phyloP scores from a whole-genome alignment of 2,888 invertebrate genomes.

The Melieria crassipennis region DNA sequence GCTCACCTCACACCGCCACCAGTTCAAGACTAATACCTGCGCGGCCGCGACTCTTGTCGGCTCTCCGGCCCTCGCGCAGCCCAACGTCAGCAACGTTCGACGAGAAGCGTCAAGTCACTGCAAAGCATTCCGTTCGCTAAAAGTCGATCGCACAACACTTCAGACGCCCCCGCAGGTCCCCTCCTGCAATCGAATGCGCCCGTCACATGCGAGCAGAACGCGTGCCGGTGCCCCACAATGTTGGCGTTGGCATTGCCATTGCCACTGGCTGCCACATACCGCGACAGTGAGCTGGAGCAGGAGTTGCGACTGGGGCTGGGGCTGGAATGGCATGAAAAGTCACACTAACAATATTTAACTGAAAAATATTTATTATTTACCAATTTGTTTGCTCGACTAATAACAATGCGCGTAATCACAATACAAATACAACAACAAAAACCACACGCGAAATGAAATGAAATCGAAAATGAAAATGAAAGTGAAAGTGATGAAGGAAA shows the following conservation, averaged over 20 bases:
- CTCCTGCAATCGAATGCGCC: neutral
- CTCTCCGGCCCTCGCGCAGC: neutral
- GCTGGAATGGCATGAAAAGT: constrained; percentile 49
- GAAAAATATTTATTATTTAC: constrained; percentile 63
- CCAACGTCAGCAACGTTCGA: neutral
- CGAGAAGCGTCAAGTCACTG: neutral
- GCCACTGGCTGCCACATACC: neutral
- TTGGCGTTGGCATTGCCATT: neutral
- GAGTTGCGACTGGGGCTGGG: neutral
- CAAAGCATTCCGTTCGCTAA: neutral
- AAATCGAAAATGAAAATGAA: too few species aligned
- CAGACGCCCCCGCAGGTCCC: neutral
- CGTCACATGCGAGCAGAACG: neutral
- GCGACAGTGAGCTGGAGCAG: neutral
- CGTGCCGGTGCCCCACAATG: neutral
- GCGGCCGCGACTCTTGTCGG: neutral
- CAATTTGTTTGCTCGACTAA: constrained; percentile 62
- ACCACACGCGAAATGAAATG: neutral
- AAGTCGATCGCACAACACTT: too few species aligned
- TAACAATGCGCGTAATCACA: constrained; percentile 58
- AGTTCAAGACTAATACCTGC: neutral
- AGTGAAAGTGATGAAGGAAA: too few species aligned
- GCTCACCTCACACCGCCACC: neutral
- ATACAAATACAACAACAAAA: constrained; percentile 40
- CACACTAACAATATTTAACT: constrained; percentile 60